Conservation (phyloP, 2,113 vertebrate species). For the Fregetta grallaria region DNA sequence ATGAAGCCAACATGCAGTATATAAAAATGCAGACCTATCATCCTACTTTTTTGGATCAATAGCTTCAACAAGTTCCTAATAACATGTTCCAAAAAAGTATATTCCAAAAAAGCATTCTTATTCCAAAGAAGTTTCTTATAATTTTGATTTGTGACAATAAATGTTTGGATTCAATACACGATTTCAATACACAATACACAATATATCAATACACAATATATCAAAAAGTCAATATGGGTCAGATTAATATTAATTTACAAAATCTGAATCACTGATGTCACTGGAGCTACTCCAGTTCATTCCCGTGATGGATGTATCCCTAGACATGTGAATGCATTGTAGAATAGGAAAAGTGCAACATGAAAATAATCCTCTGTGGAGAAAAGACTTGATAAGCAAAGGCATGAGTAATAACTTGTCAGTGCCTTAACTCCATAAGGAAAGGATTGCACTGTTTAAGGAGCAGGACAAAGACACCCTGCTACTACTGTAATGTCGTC, state of each 20-base stretch:
- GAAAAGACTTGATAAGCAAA: not conserved
- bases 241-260: not conserved
- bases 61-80: not conserved
- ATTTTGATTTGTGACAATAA: not conserved
- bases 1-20: not conserved
- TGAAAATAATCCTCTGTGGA: not conserved
- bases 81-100: not conserved
- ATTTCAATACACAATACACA: not conserved
- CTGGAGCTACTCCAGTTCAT: not conserved
- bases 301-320: not conserved
- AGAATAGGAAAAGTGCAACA: not conserved
- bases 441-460: not conserved
- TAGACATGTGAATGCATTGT: not conserved
- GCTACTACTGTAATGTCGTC: accelerated
- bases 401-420: not conserved
- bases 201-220: not conserved
- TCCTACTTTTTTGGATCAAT: not conserved
- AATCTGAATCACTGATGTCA: not conserved
- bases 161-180: not conserved
- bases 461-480: not conserved
- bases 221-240: not conserved
- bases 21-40: not conserved
- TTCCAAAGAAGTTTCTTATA: not conserved
- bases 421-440: not conserved
- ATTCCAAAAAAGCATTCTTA: not conserved